These are phyloP conservation scores for Eleutherodactylus coqui DNA, from an alignment of 2,797 vertebrate species.

Conservation along the genomic window DNA sequence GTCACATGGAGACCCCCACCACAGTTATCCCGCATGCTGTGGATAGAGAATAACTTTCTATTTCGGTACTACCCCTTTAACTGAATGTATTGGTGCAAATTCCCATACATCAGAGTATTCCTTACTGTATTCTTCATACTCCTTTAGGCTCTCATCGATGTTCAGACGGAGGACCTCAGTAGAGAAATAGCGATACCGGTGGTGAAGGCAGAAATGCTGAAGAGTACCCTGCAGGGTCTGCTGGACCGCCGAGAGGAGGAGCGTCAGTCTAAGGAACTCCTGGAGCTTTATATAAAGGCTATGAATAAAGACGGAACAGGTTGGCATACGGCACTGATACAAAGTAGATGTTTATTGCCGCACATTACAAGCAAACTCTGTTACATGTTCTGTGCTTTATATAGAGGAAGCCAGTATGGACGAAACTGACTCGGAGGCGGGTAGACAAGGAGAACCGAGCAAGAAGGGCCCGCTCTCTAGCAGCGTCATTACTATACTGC, in stretches of 20 bases:
- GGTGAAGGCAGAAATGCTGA: slow-evolving; percentile 75
- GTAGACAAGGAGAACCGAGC: not conserved
- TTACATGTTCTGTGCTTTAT: not conserved
- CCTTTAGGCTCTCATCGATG: slow-evolving; percentile 84
- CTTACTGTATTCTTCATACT: not conserved
- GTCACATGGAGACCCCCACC: too few relatives aligned
- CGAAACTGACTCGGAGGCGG: slow-evolving; percentile 71
- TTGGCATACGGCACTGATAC: not conserved
- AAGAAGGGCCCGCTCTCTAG: slow-evolving; percentile 66
- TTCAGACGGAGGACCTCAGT: slow-evolving; percentile 80
- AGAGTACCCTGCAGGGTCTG: slow-evolving; percentile 85
- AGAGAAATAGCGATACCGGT: slow-evolving; percentile 77
- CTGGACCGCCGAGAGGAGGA: slow-evolving; percentile 90
- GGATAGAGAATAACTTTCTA: too few relatives aligned
- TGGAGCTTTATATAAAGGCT: slow-evolving; percentile 86
- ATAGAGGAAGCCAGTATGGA: slow-evolving; percentile 61
- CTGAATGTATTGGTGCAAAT: too few relatives aligned
- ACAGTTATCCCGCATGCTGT: too few relatives aligned
- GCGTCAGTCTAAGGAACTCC: slow-evolving; percentile 87
- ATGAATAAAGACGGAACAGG: slow-evolving; percentile 70
- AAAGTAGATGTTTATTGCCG: not conserved
- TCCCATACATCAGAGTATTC: not conserved
- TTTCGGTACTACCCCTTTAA: too few relatives aligned
- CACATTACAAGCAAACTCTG: not conserved
- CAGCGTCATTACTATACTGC: slow-evolving; percentile 78